Conservation (phyloP, 2,888 invertebrate species). For the Pachliopta kotzebuea region DNA sequence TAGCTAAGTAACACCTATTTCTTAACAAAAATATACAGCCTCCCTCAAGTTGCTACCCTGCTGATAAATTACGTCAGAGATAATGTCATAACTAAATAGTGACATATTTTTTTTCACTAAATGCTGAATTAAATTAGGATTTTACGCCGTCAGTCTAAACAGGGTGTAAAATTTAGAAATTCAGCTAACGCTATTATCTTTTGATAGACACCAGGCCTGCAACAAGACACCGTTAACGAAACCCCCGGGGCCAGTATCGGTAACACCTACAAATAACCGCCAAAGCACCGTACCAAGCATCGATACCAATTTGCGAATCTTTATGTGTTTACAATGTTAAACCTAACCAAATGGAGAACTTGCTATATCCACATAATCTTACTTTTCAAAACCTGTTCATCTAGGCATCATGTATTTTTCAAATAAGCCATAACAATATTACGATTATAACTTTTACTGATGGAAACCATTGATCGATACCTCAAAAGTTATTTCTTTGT, state of each 20-base stretch:
- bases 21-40: background rate
- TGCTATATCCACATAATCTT: background rate
- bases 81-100: background rate
- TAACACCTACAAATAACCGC: constrained; percentile 58
- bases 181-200: constrained; percentile 54
- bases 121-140: background rate
- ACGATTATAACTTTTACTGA: background rate
- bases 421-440: background rate
- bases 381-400: background rate
- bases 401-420: background rate
- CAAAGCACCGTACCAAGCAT: constrained; percentile 36
- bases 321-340: constrained; percentile 30
- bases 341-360: constrained; percentile 19
- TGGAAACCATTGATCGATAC: no score
- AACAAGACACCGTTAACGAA: constrained; percentile 50
- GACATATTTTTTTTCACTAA: background rate
- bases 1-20: background rate
- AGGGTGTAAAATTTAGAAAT: constrained; percentile 42
- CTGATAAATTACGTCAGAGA: background rate
- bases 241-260: constrained; percentile 54
- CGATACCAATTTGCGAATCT: constrained; percentile 35
- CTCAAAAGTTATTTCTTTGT: no score
- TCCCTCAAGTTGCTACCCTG: background rate
- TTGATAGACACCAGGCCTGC: constrained; percentile 48
- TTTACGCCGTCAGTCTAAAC: background rate